Percentiles rank a stretch among this genome's conserved stretches.
These are phyloP conservation scores for Lathamus discolor DNA, from an alignment of 2,113 vertebrate genomes.

Conservation along the genomic window DNA sequence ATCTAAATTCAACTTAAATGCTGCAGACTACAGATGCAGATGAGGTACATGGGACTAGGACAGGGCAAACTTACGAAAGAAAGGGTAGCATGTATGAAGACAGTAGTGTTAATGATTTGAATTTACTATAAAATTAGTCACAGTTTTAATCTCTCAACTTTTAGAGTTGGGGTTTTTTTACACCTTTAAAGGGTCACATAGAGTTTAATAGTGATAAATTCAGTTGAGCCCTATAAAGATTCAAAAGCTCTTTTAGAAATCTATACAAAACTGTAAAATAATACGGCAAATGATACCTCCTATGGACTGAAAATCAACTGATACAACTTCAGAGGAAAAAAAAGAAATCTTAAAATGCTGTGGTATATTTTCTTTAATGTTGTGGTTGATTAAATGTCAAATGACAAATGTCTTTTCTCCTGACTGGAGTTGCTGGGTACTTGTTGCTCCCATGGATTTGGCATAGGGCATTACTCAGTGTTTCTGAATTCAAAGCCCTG, in stretches of 20 bases:
- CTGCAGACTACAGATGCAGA: not conserved
- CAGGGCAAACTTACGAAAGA: not conserved
- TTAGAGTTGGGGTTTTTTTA: not conserved
- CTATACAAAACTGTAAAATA: not conserved
- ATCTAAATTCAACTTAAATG: not conserved
- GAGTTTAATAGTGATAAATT: not conserved
- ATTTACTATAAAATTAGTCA: not conserved
- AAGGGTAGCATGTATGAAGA: not conserved
- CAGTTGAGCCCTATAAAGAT: not conserved
- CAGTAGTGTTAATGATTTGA: not conserved
- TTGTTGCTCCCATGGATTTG: not conserved
- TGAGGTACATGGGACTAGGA: not conserved
- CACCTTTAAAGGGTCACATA: not conserved
- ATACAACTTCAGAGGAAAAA: not conserved
- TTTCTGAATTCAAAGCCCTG: not conserved
- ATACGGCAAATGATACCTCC: not conserved
- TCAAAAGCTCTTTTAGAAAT: not conserved
- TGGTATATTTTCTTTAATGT: not conserved
- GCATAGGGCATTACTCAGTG: not conserved
- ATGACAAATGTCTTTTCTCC: not conserved
- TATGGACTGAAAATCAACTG: not conserved
- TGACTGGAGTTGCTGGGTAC: not conserved
- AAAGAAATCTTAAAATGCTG: not conserved
- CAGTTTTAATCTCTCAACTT: not conserved
- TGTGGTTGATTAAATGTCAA: not conserved